A percentile compares a stretch with the other conserved stretches of the same genome.
phyloP scores from a whole-genome alignment of 1,140 invertebrate genomes.

The Orussus abietinus region DNA sequence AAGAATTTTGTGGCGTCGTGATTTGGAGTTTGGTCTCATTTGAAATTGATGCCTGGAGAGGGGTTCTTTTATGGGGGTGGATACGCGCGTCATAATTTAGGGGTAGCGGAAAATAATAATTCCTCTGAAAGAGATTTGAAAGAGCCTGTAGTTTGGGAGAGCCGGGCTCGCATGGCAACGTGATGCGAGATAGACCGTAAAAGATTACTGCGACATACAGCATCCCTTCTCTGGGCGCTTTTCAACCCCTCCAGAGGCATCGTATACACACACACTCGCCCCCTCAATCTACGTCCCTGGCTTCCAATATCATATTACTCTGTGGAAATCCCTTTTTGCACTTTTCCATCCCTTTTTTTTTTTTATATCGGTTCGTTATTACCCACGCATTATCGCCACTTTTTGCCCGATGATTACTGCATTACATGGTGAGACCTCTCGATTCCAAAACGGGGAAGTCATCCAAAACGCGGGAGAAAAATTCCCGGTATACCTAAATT shows the following conservation, averaged over 20 bases:
- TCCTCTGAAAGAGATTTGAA: conserved; percentile 25
- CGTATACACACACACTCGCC: too few relatives aligned
- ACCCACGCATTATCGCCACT: conserved; percentile 35
- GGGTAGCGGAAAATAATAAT: too few relatives aligned
- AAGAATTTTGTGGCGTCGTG: too few relatives aligned
- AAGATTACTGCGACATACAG: conserved; percentile 46
- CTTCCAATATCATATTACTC: conserved; percentile 48
- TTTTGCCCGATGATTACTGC: conserved; percentile 30
- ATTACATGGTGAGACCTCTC: too few relatives aligned
- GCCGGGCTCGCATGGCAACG: conserved; percentile 24
- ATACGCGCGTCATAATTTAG: too few relatives aligned
- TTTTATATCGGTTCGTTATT: conserved; percentile 30
- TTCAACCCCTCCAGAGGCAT: too few relatives aligned
- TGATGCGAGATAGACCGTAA: conserved; percentile 44
- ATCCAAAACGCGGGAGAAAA: too few relatives aligned
- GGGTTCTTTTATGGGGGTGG: too few relatives aligned
- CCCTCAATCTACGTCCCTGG: conserved; percentile 19
- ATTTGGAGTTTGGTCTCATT: too few relatives aligned
- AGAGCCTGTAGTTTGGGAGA: conserved; percentile 25
- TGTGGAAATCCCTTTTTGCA: conserved; percentile 35
- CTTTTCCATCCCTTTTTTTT: conserved; percentile 5
- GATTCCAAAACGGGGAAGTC: too few relatives aligned
- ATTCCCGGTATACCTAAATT: too few relatives aligned
- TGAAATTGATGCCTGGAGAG: too few relatives aligned
- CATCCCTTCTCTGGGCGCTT: conserved; percentile 21